Percentiles rank a stretch among this genome's conserved stretches.
Evolutionary conservation across 2,888 invertebrate species (phyloP).

Genomic region (Lasiommata megera): DNA sequence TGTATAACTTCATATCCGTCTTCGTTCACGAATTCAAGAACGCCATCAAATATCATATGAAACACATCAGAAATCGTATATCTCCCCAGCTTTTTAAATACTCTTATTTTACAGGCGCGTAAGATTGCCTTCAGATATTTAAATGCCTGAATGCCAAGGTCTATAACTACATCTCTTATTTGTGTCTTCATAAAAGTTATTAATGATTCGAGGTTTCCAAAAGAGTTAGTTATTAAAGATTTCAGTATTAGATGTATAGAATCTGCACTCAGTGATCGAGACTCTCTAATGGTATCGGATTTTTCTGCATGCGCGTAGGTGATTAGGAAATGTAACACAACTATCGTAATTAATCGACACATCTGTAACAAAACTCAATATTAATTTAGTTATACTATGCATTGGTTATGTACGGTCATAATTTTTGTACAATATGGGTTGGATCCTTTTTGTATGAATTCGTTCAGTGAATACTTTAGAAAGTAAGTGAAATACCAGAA

Average conservation of each 20-base stretch:
- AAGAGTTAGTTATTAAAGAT: conserved; percentile 25
- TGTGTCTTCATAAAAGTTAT: conserved; percentile 46
- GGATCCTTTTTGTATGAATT: too few species aligned
- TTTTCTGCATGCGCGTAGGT: conserved; percentile 6
- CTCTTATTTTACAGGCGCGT: conserved; percentile 44
- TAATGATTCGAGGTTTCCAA: conserved; percentile 41
- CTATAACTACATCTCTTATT: conserved; percentile 46
- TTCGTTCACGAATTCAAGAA: conserved; percentile 43
- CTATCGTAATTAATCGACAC: conserved; percentile 25
- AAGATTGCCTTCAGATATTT: conserved; percentile 40
- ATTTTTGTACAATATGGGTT: too few species aligned
- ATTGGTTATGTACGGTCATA: too few species aligned
- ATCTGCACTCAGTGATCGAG: conserved; percentile 19
- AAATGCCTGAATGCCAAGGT: conserved; percentile 41
- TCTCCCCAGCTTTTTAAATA: conserved; percentile 47
- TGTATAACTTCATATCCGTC: conserved; percentile 28
- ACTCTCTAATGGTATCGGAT: conserved; percentile 11
- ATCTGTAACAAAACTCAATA: conserved; percentile 36
- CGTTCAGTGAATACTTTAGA: too few species aligned
- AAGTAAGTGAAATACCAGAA: too few species aligned
- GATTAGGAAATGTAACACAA: conserved; percentile 11
- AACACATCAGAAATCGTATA: conserved; percentile 52
- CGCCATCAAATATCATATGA: conserved; percentile 44
- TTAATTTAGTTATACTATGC: too few species aligned
- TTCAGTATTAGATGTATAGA: conserved; percentile 10